Evolutionary conservation across 53 echinoderm and acorn worm genomes (phyloP).

Genomic region (Crossaster papposus): DNA sequence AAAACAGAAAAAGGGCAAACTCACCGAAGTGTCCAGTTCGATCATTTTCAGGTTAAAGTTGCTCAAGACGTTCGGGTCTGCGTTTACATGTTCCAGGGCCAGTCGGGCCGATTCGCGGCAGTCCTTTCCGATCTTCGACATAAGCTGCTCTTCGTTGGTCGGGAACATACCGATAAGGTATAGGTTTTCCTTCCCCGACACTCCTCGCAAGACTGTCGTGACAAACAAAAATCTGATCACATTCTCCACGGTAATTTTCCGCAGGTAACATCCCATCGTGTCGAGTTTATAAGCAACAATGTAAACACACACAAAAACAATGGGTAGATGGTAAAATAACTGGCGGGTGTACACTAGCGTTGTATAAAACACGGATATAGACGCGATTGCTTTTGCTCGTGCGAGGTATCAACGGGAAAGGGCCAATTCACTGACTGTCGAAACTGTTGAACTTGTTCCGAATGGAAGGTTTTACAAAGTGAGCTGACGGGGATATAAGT

Average conservation of each 20-base stretch:
- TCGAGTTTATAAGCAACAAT: neutral
- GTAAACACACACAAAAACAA: neutral
- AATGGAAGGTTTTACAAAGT: neutral
- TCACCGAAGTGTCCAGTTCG: constrained; percentile 49
- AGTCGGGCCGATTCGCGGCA: constrained; percentile 39
- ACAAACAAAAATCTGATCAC: neutral
- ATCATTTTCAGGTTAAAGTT: constrained; percentile 47
- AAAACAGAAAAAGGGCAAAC: neutral
- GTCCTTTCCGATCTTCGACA: constrained; percentile 26
- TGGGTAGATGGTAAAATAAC: neutral
- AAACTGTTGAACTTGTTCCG: neutral
- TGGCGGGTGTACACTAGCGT: neutral
- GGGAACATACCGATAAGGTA: constrained; percentile 45
- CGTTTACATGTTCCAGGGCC: constrained; percentile 60
- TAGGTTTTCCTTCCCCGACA: neutral
- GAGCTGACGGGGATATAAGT: neutral
- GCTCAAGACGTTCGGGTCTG: constrained; percentile 48
- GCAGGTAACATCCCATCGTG: neutral
- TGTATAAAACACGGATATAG: neutral
- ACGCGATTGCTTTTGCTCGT: neutral
- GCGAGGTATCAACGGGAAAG: neutral
- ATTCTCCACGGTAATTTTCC: neutral
- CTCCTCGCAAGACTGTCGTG: neutral
- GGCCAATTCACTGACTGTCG: neutral
- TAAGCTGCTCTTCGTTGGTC: constrained; percentile 1